Conservation (phyloP, 2,113 vertebrate species). For the Anser cygnoides region DNA sequence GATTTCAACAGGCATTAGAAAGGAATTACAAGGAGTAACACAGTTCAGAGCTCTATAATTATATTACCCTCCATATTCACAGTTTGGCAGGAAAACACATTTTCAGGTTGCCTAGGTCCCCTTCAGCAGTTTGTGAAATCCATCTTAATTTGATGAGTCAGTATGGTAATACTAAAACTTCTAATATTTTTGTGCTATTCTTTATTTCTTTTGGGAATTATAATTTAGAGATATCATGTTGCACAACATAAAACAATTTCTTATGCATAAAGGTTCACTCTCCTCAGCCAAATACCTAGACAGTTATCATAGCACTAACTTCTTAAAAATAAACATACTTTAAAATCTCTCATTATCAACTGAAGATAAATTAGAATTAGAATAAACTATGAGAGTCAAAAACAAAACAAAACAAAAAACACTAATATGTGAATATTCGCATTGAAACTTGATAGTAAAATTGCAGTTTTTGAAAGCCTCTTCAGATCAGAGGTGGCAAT, state of each 20-base stretch:
- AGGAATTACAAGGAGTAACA: not conserved
- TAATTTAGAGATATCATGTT: not conserved
- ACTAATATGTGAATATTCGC: accelerated
- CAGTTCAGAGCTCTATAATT: not conserved
- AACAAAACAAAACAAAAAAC: not conserved
- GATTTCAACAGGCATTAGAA: not conserved
- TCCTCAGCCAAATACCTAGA: not conserved
- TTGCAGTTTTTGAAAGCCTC: not conserved
- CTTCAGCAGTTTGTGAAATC: not conserved
- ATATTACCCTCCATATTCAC: not conserved
- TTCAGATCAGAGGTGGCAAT: not conserved
- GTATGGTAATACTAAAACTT: not conserved
- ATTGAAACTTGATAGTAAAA: not conserved
- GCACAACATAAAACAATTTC: not conserved
- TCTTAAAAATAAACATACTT: not conserved
- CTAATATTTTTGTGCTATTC: not conserved
- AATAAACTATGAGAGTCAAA: not conserved
- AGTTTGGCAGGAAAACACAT: not conserved
- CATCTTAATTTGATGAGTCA: not conserved
- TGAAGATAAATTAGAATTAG: not conserved
- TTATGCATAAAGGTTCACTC: not conserved
- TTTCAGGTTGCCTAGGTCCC: not conserved
- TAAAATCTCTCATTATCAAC: not conserved
- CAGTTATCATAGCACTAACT: not conserved
- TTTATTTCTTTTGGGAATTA: not conserved